phyloP scores from a whole-genome alignment of 1,140 invertebrate genomes.

The Drosophila malerkotliana region DNA sequence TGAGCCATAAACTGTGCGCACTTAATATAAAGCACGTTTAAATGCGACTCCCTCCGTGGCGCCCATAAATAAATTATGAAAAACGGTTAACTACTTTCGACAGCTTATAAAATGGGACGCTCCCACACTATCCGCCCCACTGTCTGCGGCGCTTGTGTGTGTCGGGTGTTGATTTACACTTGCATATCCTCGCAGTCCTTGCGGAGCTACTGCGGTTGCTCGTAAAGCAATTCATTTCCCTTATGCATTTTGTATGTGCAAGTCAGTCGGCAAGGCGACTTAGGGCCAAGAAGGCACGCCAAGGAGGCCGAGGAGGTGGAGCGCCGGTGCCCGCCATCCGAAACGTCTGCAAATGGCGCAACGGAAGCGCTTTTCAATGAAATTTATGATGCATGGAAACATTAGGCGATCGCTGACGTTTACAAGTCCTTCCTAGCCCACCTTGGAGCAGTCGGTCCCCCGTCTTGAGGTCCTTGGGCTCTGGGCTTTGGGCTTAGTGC shows the following conservation, averaged over 20 bases:
- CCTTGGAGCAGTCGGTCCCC: background rate
- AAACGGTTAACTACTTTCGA: slow-evolving; percentile 83
- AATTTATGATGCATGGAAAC: slow-evolving; percentile 83
- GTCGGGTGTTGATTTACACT: slow-evolving; percentile 76
- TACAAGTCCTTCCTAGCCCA: slow-evolving; percentile 59
- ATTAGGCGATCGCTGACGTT: slow-evolving; percentile 82
- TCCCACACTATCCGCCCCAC: slow-evolving; percentile 54
- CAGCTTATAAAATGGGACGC: slow-evolving; percentile 75
- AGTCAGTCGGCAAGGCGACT: slow-evolving; percentile 4
- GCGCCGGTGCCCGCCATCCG: slow-evolving; percentile 1
- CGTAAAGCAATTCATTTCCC: slow-evolving; percentile 81
- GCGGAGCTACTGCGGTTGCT: slow-evolving; percentile 61
- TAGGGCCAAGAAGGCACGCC: slow-evolving; percentile 9
- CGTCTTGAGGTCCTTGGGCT: background rate
- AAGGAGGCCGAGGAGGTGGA: slow-evolving; percentile 30
- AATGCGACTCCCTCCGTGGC: slow-evolving; percentile 54
- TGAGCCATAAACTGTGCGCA: slow-evolving; percentile 74
- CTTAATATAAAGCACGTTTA: slow-evolving; percentile 81
- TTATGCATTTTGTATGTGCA: slow-evolving; percentile 74
- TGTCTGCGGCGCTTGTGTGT: slow-evolving; percentile 25
- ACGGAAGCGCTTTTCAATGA: slow-evolving; percentile 82
- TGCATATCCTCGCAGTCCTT: slow-evolving; percentile 64
- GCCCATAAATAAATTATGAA: slow-evolving; percentile 81
- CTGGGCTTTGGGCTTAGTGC: background rate
- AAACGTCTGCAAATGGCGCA: slow-evolving; percentile 70